Percentiles rank a stretch among this genome's conserved stretches.
These are phyloP conservation scores for Cyphomyrmex costatus DNA, from an alignment of 1,140 invertebrate species.

Conservation along the genomic window DNA sequence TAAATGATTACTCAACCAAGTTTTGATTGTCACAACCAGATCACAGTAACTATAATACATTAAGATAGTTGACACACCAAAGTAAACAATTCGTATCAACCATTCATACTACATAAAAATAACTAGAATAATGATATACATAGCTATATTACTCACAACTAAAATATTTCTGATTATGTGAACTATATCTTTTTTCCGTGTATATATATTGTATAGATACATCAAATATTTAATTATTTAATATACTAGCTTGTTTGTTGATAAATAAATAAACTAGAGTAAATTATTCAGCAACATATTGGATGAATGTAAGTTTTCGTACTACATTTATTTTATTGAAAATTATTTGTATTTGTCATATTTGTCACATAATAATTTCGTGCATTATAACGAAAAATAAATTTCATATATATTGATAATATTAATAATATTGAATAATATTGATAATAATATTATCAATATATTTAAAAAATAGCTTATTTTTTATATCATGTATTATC, in stretches of 20 bases:
- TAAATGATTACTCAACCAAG: no score
- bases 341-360: background rate
- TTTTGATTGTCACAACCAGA: no score
- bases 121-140: no score
- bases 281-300: conserved; percentile 3
- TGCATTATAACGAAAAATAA: background rate
- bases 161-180: no score
- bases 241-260: background rate
- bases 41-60: no score
- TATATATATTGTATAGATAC: background rate
- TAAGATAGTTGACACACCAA: no score
- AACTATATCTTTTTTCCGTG: no score
- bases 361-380: background rate
- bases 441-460: no score
- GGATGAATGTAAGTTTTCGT: background rate
- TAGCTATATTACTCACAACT: no score
- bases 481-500: background rate
- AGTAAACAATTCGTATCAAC: no score
- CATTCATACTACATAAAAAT: no score
- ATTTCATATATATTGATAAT: background rate
- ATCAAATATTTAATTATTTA: conserved; percentile 8
- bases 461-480: background rate
- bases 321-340: background rate
- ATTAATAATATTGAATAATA: background rate
- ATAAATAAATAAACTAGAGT: background rate